Percentiles rank a stretch among this genome's conserved stretches.
These are phyloP conservation scores for Callithrix jacchus DNA, from an alignment of 2,113 vertebrate genomes.

Conservation along the genomic window DNA sequence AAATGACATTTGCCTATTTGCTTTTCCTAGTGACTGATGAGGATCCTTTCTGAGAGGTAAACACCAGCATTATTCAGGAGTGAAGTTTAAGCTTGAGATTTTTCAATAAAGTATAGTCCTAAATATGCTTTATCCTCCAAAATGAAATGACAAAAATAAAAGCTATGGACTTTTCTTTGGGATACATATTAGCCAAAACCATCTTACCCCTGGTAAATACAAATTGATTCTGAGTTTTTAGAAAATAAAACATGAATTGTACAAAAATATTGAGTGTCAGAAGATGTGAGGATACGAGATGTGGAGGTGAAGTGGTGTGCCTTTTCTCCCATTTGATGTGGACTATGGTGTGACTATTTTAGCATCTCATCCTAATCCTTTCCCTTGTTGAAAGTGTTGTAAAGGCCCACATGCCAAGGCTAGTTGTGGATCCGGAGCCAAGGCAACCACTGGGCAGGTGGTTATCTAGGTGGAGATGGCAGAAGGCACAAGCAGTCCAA, in stretches of 20 bases:
- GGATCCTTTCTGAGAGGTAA: slow-evolving; percentile 43
- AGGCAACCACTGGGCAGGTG: not conserved
- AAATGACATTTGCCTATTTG: slow-evolving; percentile 56
- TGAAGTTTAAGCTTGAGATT: slow-evolving; percentile 30
- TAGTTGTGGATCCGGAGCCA: not conserved
- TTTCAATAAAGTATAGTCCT: slow-evolving; percentile 46
- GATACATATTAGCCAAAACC: not conserved
- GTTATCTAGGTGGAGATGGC: not conserved
- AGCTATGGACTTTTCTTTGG: slow-evolving; percentile 36
- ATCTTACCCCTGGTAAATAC: not conserved
- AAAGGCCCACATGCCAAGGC: not conserved
- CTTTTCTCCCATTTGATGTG: not conserved
- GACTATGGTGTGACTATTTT: not conserved
- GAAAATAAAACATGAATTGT: not conserved
- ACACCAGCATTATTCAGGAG: not conserved
- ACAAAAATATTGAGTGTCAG: not conserved
- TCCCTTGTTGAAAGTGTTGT: not conserved
- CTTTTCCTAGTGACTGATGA: slow-evolving; percentile 50
- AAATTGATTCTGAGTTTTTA: slow-evolving; percentile 1
- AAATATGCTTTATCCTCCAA: slow-evolving; percentile 22
- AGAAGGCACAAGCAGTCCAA: not conserved
- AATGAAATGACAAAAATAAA: slow-evolving; percentile 50
- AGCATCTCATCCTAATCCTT: not conserved
- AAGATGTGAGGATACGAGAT: not conserved
- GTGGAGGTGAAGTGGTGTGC: not conserved